These are phyloP conservation scores for Trigoniulus corallinus DNA, from an alignment of 1,140 invertebrate genomes.

Conservation along the genomic window DNA sequence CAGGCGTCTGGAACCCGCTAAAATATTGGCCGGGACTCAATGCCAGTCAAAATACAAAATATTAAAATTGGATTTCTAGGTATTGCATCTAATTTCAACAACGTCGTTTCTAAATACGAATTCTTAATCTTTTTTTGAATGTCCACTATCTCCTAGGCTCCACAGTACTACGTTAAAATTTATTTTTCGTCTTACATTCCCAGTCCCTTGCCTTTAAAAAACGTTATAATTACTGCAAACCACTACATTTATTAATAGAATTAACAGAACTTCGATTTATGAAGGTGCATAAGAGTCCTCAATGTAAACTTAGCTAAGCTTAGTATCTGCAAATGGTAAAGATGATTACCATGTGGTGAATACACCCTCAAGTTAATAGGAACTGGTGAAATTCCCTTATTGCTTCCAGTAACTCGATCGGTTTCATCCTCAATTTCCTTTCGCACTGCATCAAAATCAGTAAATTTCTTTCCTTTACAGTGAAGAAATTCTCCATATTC, in stretches of 20 bases:
- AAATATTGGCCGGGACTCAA: too few relatives aligned
- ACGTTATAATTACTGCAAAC: slow-evolving; percentile 3
- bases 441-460: slow-evolving; percentile 81
- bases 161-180: too few relatives aligned
- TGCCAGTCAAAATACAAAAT: neutral
- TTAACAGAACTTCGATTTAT: neutral
- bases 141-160: too few relatives aligned
- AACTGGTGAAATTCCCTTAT: slow-evolving; percentile 73
- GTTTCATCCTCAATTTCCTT: slow-evolving; percentile 89
- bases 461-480: slow-evolving; percentile 71
- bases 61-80: too few relatives aligned
- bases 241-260: neutral
- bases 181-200: too few relatives aligned
- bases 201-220: too few relatives aligned
- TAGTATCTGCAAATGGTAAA: neutral
- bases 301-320: neutral
- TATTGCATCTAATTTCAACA: too few relatives aligned
- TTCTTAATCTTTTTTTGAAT: too few relatives aligned
- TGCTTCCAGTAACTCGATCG: slow-evolving; percentile 64
- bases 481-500: slow-evolving; percentile 97
- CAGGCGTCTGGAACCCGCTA: too few relatives aligned
- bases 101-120: too few relatives aligned
- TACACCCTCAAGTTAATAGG: slow-evolving; percentile 92
- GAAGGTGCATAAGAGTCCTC: neutral
- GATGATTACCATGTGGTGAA: slow-evolving; percentile 38